Base-by-base conservation (phyloP, 2,888 invertebrate genomes). In the Pristionchus arcanus region DNA sequence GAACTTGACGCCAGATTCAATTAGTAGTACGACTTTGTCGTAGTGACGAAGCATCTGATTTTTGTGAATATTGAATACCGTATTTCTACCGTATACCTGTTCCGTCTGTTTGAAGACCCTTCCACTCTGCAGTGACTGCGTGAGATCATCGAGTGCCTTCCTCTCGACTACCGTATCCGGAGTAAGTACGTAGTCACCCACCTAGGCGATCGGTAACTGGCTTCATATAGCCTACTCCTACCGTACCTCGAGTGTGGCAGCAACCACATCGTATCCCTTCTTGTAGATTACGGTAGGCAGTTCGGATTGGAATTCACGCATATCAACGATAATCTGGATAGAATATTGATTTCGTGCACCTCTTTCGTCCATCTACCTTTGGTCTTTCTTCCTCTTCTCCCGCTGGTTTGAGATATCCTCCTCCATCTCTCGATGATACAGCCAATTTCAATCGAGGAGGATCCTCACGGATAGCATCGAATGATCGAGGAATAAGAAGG, bases 271-370 rank as follows among this genome's bases (percentile, higher is more conserved):
- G 90, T 99, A 97, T 15, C 98, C 98, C 89, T 98, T 97, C 95
- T 97, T 97, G 95, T 99, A 98, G 90, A 99, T 97, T 85, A 99
- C 96, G 3, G 98, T 97, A 0, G 99, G 99, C 87, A 99, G 96
- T 95, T 99, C 98, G 90, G 98, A 98, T 68, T 98, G 97, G 95
- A 99, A 99, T 96, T 99, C 99, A 93, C 99, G 96, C 97, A 98
- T 98, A 95, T 99, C 99, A 25, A 99, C 98, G 92, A 99, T 96
- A 4, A 97, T 94, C 96, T 96, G 92, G 68, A 91, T 81, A 83
- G 34, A 16, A 5, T 49, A 84, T 37, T 16, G 28, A 84, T 55
- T 28, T 31, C 42, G 37, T 16, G 11, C 3, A 4, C 77, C 34
- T 19, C 19, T 77, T 19, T 19, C 37, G 11, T 4, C 7, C 1